Base-by-base conservation (phyloP, 2,888 invertebrate genomes). In the Chymomyza fuscimana region DNA sequence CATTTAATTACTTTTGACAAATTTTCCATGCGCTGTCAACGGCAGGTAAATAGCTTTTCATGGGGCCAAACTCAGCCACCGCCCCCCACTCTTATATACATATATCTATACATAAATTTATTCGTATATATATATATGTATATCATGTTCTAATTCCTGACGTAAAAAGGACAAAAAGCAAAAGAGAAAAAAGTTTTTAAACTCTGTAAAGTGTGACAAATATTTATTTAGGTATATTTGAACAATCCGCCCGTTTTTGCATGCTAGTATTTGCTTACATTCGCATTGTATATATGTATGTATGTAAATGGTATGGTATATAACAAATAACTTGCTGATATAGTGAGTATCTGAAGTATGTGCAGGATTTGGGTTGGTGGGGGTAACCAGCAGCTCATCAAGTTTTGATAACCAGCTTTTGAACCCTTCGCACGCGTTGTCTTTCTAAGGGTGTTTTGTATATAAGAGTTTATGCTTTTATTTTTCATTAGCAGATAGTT, bases 1-100 rank as follows among this genome's bases (percentile, higher is more conserved):
- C 71, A 74, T 86, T 87, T 86, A 85, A 87, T 85, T 87, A 87
- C 81, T 80, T 87, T 87, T 83, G 84, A 85, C 81, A 85, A 77
- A 78, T 85, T 82, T 80, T 74, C 72, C 40, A 46, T 46, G 40
- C 70, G 70, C 71, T 58, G 58, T 58, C 58, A 67, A 56, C 67
- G 46, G 67, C 61, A 67, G 61, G 59, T 66, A 59, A 59, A 60
- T 66, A 50, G 59, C 50, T 50, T 54, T 54, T 54, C 54, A 22
- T 22, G 10, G 10, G 3, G 12, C 40, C 36, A 36, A 36, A 36
- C 2, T 36, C 36, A 36, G 25, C 25, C 25, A 3, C 25, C 25
- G 4, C 32, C 32, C 9, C 9, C 32, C 32, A 7, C 32, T 7
- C 32, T 32, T 32, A 7, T 32, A 25, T 25, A 25, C 25, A 25